Base-by-base conservation (phyloP, 2,888 invertebrate species). In the Oeneis ivallda region DNA sequence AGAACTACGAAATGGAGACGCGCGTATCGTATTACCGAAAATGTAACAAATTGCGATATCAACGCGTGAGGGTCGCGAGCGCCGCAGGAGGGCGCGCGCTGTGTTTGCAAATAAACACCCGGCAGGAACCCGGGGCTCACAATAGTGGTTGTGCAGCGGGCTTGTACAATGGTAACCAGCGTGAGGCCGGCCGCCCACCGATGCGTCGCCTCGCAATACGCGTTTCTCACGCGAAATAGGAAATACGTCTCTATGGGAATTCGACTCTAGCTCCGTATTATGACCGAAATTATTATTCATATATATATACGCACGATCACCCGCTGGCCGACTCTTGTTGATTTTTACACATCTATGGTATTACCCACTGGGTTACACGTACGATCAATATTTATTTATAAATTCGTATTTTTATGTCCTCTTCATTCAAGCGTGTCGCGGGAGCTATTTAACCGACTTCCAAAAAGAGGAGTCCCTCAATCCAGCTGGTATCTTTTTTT, bases 31-130 rank as follows among this genome's bases (percentile, higher is more conserved):
- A 78, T 87, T 87, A 84, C 86, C 74, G 65, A 79, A 83, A 79
- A 82, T 76, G 86, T 81, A 85, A 87, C 88, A 87, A 88, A 87
- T 87, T 82, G 82, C 75, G 78, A 78, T 80, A 80, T 83, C 78
- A 76, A 75, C 69, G 62, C 72, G 72, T 70, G 71, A 73, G 77
- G 74, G 76, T 73, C 72, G 74, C 77, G 67, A 62, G 68, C 69
- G 37, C 73, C 77, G 66, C 85, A 82, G 90, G 90, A 74, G 85
- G 84, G 76, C 82, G 75, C 77, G 79, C 75, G 75, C 79, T 80
- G 78, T 89, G 89, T 91, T 90, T 91, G 89, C 91, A 91, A 91
- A 91, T 90, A 91, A 87, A 89, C 91, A 91, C 84, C 87, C 86
- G 89, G 87, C 87, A 74, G 80, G 74, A 73, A 72, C 83, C 81